Evolutionary conservation across 2,888 invertebrate genomes (phyloP).

Genomic region (Scaptomyza polygonia): DNA sequence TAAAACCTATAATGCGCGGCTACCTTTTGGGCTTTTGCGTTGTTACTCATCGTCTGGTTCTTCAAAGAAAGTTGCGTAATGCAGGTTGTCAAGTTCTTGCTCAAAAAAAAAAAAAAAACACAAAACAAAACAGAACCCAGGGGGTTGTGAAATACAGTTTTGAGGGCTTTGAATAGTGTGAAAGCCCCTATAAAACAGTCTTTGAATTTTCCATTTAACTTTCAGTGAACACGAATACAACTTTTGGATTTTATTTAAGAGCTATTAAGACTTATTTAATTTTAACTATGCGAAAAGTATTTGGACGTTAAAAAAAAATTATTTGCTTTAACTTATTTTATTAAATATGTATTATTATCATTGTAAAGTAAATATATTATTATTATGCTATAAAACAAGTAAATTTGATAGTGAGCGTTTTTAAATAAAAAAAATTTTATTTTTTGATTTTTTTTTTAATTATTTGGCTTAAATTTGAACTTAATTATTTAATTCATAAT

Average conservation of each 20-base stretch:
- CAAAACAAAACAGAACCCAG: neutral
- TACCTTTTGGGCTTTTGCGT: conserved; percentile 51
- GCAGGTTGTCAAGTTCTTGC: conserved; percentile 47
- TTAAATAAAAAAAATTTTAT: no score
- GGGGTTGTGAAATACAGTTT: conserved; percentile 5
- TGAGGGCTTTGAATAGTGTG: neutral
- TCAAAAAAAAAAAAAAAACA: neutral
- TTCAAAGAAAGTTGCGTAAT: conserved; percentile 39
- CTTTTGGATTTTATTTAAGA: no score
- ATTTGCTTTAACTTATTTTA: no score
- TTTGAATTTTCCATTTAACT: conserved; percentile 11
- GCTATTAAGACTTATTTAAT: no score
- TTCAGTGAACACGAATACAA: neutral
- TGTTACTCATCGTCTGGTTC: conserved; percentile 31
- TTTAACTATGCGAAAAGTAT: no score
- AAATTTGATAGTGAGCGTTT: no score
- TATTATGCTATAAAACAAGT: no score
- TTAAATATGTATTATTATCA: no score
- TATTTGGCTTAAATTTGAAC: no score
- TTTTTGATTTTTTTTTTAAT: neutral
- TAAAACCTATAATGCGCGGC: conserved; percentile 12
- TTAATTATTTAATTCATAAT: no score
- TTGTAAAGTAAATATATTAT: no score
- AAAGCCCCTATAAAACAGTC: conserved; percentile 1
- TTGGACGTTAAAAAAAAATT: no score